phyloP scores from a whole-genome alignment of 2,888 invertebrate species.

The Rhingia rostrata region DNA sequence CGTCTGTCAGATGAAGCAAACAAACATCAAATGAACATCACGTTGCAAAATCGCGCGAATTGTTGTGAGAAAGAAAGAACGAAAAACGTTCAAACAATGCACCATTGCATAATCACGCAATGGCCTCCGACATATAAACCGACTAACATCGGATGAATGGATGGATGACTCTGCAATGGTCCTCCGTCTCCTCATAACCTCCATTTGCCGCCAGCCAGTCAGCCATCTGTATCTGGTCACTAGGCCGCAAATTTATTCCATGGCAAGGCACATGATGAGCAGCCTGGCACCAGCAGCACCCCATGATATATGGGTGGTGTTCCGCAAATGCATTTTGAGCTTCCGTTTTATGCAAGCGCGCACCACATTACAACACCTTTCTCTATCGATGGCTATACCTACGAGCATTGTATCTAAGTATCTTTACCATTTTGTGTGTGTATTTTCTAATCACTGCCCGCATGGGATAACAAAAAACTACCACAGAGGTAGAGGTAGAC shows the following conservation, averaged over 20 bases:
- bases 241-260: slow-evolving; percentile 72
- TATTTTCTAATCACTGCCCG: slow-evolving; percentile 66
- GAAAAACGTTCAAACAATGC: slow-evolving; percentile 64
- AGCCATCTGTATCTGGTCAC: slow-evolving; percentile 68
- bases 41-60: slow-evolving; percentile 65
- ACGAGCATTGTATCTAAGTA: background rate
- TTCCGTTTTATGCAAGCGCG: slow-evolving; percentile 71
- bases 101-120: slow-evolving; percentile 74
- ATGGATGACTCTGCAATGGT: slow-evolving; percentile 54
- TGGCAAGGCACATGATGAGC: slow-evolving; percentile 54
- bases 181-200: slow-evolving; percentile 4
- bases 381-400: background rate
- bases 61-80: slow-evolving; percentile 30
- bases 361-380: slow-evolving; percentile 43
- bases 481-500: slow-evolving; percentile 37
- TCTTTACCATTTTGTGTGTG: slow-evolving; percentile 30
- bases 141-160: slow-evolving; percentile 72
- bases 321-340: slow-evolving; percentile 70
- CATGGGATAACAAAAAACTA: slow-evolving; percentile 62
- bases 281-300: slow-evolving; percentile 13
- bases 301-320: slow-evolving; percentile 68
- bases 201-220: slow-evolving; percentile 9
- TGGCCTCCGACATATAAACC: slow-evolving; percentile 74
- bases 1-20: slow-evolving; percentile 64
- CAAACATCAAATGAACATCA: slow-evolving; percentile 65